These are phyloP conservation scores for Capitulum mitella DNA, from an alignment of 2,888 invertebrate genomes.

Conservation along the genomic window DNA sequence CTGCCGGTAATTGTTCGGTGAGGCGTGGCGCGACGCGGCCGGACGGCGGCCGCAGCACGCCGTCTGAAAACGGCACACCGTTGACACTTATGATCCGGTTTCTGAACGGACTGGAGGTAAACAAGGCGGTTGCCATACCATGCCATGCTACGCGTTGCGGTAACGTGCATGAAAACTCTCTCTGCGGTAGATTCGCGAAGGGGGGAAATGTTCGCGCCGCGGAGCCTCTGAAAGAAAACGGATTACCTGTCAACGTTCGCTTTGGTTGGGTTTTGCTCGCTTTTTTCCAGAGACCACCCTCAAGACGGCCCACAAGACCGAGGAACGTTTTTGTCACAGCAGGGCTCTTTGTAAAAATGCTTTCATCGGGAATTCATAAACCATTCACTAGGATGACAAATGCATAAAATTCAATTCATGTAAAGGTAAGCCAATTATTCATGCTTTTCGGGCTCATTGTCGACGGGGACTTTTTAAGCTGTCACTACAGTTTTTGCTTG, in stretches of 20 bases:
- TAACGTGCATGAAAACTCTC: too few relatives aligned
- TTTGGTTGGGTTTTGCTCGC: background rate
- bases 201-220: too few relatives aligned
- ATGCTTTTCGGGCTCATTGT: background rate
- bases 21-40: too few relatives aligned
- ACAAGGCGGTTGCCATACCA: too few relatives aligned
- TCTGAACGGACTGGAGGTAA: too few relatives aligned
- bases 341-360: background rate
- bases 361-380: constrained; percentile 16
- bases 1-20: too few relatives aligned
- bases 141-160: too few relatives aligned
- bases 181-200: too few relatives aligned
- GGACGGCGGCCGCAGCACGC: too few relatives aligned
- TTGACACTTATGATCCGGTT: too few relatives aligned
- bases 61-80: too few relatives aligned
- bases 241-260: background rate
- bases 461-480: background rate
- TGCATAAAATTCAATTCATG: background rate
- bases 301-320: background rate
- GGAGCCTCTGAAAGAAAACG: background rate
- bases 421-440: background rate
- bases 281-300: constrained; percentile 6
- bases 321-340: background rate
- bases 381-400: constrained; percentile 18
- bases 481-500: background rate